Evolutionary conservation across 2,797 vertebrate species (phyloP).

Genomic region (Sebastiscus tertius): DNA sequence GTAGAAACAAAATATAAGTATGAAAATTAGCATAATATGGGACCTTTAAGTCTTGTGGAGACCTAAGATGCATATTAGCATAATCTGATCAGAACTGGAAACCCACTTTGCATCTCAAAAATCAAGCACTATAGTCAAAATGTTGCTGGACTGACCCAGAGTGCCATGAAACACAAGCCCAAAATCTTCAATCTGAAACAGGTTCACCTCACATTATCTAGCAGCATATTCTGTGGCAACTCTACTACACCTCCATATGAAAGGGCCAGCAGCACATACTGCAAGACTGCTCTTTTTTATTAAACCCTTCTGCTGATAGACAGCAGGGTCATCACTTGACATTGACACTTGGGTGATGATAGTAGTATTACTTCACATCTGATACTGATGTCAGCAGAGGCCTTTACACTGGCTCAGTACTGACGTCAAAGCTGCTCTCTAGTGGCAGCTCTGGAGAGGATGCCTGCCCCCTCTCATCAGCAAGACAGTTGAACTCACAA

Average conservation of each 20-base stretch:
- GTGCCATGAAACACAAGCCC: slow-evolving; percentile 1
- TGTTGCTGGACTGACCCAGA: neutral
- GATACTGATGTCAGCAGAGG: slow-evolving; percentile 36
- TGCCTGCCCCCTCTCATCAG: slow-evolving; percentile 33
- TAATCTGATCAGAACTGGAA: slow-evolving; percentile 15
- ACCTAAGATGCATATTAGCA: neutral
- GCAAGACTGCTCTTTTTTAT: neutral
- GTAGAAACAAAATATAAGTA: too few species aligned
- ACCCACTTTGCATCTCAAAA: slow-evolving; percentile 1
- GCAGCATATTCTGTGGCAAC: neutral
- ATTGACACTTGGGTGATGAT: neutral
- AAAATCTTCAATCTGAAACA: neutral
- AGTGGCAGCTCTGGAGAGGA: slow-evolving; percentile 37
- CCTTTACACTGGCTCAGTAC: slow-evolving; percentile 4
- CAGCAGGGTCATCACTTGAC: slow-evolving; percentile 9
- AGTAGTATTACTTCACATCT: slow-evolving; percentile 21
- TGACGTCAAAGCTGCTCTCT: slow-evolving; percentile 59
- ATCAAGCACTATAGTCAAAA: neutral
- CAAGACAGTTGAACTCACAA: slow-evolving; percentile 8
- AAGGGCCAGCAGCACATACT: neutral
- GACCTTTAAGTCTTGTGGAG: neutral
- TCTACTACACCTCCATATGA: neutral
- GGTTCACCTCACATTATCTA: neutral
- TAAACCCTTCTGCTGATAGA: neutral
- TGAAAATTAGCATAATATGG: too few species aligned